These are phyloP conservation scores for Zophobas morio DNA, from an alignment of 1,140 invertebrate species.

Conservation along the genomic window DNA sequence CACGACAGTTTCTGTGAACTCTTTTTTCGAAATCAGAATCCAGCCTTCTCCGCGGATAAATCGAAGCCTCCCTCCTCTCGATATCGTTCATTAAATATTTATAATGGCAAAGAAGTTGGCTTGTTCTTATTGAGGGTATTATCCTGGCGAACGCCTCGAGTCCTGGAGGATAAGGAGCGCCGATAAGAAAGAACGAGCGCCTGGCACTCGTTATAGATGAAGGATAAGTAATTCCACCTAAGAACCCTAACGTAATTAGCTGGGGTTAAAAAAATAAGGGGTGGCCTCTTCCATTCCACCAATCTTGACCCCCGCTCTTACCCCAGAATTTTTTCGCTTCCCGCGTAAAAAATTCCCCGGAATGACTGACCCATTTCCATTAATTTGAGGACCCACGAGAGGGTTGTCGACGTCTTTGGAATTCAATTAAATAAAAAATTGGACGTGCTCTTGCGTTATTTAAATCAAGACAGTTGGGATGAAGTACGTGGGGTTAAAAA, in stretches of 20 bases:
- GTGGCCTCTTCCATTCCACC: neutral
- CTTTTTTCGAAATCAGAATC: no score
- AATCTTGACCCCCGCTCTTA: neutral
- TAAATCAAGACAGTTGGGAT: constrained; percentile 59
- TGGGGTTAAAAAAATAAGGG: constrained; percentile 51
- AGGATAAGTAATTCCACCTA: constrained; percentile 56
- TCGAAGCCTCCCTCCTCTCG: constrained; percentile 15
- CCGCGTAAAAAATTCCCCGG: neutral
- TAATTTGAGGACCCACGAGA: neutral
- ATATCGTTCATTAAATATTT: constrained; percentile 45
- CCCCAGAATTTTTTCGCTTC: neutral
- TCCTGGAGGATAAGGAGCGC: constrained; percentile 33
- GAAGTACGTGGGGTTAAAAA: constrained; percentile 58
- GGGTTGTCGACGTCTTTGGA: constrained; percentile 2
- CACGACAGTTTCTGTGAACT: no score
- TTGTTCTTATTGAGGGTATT: constrained; percentile 39
- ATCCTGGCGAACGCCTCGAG: constrained; percentile 34
- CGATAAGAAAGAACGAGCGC: constrained; percentile 32
- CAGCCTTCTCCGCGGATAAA: neutral
- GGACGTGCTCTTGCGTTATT: constrained; percentile 36
- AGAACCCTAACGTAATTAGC: constrained; percentile 56
- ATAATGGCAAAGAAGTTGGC: constrained; percentile 40
- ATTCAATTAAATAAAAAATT: constrained; percentile 31
- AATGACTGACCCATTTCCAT: constrained; percentile 9
- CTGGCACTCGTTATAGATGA: constrained; percentile 47